A percentile compares a stretch with the other conserved stretches of the same genome.
Evolutionary conservation across 1,140 invertebrate species (phyloP).

Genomic region (Drosophila sturtevanti): DNA sequence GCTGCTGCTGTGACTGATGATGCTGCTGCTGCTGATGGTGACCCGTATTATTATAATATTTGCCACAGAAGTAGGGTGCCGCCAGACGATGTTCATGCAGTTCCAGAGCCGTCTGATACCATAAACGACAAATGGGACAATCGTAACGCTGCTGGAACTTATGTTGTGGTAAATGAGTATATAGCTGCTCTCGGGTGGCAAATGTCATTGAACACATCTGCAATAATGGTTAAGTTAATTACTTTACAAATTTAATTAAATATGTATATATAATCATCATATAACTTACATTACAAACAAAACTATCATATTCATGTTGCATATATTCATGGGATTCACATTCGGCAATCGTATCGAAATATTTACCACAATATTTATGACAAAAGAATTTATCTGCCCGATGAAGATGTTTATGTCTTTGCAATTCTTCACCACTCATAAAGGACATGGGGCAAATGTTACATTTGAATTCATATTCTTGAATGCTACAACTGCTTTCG

Average conservation of each 20-base stretch:
- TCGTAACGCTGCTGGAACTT: constrained; percentile 74
- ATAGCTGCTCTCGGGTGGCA: constrained; percentile 64
- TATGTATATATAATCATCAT: too few relatives aligned
- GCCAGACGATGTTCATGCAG: constrained; percentile 71
- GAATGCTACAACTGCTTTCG: constrained; percentile 66
- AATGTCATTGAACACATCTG: constrained; percentile 74
- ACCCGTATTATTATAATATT: constrained; percentile 58
- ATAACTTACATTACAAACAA: constrained; percentile 74
- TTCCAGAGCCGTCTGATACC: constrained; percentile 71
- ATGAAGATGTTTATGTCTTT: constrained; percentile 68
- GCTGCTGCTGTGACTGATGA: constrained; percentile 30
- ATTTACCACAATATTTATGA: constrained; percentile 78
- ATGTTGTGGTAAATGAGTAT: constrained; percentile 69
- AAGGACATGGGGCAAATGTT: constrained; percentile 79
- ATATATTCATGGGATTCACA: constrained; percentile 78
- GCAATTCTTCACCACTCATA: constrained; percentile 66
- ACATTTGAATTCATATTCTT: constrained; percentile 80
- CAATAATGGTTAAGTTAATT: too few relatives aligned
- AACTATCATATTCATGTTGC: constrained; percentile 78
- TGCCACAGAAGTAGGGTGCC: constrained; percentile 76
- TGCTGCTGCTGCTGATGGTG: constrained; percentile 33
- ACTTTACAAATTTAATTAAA: too few relatives aligned
- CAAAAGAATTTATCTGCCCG: constrained; percentile 72
- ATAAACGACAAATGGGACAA: constrained; percentile 74
- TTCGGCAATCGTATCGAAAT: constrained; percentile 67